Conservation (phyloP, 2,797 vertebrate species). For the Coregonus sp. region DNA sequence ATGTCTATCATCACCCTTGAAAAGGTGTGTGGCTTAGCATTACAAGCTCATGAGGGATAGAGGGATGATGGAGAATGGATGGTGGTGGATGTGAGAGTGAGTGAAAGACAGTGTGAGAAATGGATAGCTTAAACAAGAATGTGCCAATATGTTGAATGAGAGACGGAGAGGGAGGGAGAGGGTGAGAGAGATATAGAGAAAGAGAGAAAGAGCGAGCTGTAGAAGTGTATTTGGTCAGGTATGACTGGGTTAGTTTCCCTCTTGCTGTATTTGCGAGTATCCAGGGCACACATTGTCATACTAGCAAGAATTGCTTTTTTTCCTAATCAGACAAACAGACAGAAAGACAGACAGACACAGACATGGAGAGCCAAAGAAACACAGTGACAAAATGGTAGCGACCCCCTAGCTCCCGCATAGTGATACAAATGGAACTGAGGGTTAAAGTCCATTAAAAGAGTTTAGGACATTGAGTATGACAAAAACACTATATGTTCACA, state of each 20-base stretch:
- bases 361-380: slow-evolving; percentile 1
- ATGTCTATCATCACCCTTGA: background rate
- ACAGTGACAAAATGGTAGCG: background rate
- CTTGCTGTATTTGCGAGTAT: slow-evolving; percentile 62
- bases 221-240: slow-evolving; percentile 44
- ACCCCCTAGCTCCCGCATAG: background rate
- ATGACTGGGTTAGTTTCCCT: slow-evolving; percentile 40
- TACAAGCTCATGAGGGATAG: background rate
- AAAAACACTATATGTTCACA: slow-evolving; percentile 23
- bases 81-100: background rate
- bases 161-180: background rate
- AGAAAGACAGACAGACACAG: slow-evolving; percentile 20
- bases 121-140: slow-evolving; percentile 10
- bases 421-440: slow-evolving; percentile 8
- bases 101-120: background rate
- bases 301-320: slow-evolving; percentile 25
- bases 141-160: background rate
- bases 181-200: slow-evolving; percentile 13
- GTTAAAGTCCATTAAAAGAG: slow-evolving; percentile 9
- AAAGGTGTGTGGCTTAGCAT: background rate
- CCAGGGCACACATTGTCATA: slow-evolving; percentile 71
- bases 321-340: slow-evolving; percentile 21
- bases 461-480: slow-evolving; percentile 28
- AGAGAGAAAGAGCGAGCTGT: background rate
- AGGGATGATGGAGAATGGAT: background rate